Evolutionary conservation across 2,888 invertebrate species (phyloP).

Genomic region (Athripsodes cinereus): DNA sequence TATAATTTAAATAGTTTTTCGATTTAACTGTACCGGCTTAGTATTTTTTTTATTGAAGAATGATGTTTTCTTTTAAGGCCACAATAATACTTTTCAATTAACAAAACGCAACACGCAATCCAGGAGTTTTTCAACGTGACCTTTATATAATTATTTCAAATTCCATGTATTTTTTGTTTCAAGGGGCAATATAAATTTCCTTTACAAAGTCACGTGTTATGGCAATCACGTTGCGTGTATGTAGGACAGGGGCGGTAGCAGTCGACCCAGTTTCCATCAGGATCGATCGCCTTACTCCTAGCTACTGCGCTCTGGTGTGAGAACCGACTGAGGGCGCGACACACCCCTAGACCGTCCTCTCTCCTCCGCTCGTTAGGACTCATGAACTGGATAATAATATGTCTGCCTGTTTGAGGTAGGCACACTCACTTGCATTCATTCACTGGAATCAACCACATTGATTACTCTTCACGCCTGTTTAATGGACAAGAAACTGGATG

Average conservation of each 20-base stretch:
- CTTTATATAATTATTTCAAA: not conserved
- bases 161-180: not conserved
- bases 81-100: too few species aligned
- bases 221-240: conserved; percentile 2
- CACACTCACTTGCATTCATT: not conserved
- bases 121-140: too few species aligned
- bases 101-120: too few species aligned
- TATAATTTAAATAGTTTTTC: too few species aligned
- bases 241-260: conserved; percentile 15
- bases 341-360: not conserved
- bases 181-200: conserved; percentile 1
- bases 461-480: too few species aligned
- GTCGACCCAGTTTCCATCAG: conserved; percentile 20
- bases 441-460: too few species aligned
- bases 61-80: too few species aligned
- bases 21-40: too few species aligned
- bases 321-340: not conserved
- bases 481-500: too few species aligned
- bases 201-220: not conserved
- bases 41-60: too few species aligned
- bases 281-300: conserved; percentile 16
- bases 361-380: not conserved
- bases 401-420: not conserved
- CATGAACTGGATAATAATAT: not conserved
- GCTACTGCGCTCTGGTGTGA: conserved; percentile 1